phyloP scores from a whole-genome alignment of 2,113 vertebrate species.

The Chaenogobius annularis region DNA sequence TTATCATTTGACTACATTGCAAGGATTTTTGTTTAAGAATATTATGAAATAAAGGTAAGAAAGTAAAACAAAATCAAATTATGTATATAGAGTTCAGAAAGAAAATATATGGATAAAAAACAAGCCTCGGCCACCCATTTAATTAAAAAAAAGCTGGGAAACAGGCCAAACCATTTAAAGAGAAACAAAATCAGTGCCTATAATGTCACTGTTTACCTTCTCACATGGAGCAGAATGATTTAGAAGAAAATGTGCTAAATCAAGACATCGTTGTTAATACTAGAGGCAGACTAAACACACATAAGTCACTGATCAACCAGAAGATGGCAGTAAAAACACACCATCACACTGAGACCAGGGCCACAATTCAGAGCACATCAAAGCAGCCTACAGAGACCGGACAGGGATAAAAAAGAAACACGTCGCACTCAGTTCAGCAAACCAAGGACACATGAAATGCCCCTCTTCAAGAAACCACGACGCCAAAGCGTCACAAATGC shows the following conservation, averaged over 20 bases:
- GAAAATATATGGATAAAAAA: not conserved
- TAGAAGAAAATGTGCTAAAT: not conserved
- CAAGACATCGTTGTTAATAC: not conserved
- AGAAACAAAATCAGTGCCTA: not conserved
- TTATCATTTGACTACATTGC: not conserved
- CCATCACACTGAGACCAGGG: constrained; percentile 8
- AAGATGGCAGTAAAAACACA: not conserved
- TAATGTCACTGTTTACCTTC: constrained; percentile 25
- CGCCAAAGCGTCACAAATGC: not conserved
- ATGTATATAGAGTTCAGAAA: not conserved
- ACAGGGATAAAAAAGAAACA: not conserved
- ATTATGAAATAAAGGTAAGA: no score
- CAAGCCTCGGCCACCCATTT: not conserved
- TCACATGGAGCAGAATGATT: not conserved
- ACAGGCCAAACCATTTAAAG: not conserved
- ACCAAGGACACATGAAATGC: not conserved
- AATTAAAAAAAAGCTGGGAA: not conserved
- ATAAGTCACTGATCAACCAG: not conserved
- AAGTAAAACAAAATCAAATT: no score
- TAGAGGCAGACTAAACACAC: not conserved
- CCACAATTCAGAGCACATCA: not conserved
- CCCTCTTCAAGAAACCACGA: not conserved
- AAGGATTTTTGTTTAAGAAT: not conserved
- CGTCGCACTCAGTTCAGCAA: not conserved
- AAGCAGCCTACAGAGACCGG: not conserved